Evolutionary conservation across 2,888 invertebrate genomes (phyloP), one percentile per base, ranked within the genome.

Genomic region (Chorisops tibialis): DNA sequence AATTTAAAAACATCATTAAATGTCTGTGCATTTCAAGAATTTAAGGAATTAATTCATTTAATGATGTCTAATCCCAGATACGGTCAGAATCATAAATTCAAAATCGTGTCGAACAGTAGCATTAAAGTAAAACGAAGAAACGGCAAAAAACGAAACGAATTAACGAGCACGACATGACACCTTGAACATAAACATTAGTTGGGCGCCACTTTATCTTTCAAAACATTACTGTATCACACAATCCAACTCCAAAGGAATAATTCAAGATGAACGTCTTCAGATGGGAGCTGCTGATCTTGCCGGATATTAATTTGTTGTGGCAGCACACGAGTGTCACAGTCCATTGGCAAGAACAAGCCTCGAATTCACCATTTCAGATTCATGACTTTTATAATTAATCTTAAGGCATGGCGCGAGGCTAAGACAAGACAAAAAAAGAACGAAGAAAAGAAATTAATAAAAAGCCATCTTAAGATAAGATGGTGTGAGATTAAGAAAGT

Each of bases 401-500:
- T 54, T 41, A 12, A n/a, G 18, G 24, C 39, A 41, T 22, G 41
- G 24, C 22, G 21, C 22, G n/a, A 37, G 38, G 19, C 51, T 52
- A 52, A n/a, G 38, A n/a, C n/a, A n/a, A n/a, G n/a, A n/a, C n/a
- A n/a, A n/a, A n/a, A n/a, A n/a, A n/a, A n/a, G n/a, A n/a, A n/a
- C n/a, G n/a, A n/a, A n/a, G n/a, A n/a, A 21, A 52, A 37, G 38
- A 2, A 52, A 52, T 21, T 14, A 54, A 18, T 54, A 30, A 30
- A 30, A 30, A 5, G 30, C 30, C 7, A 9, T 52, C 54, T 54
- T 54, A 39, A 39, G 54, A 41, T 41, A 14, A 41, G 54, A 54
- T 54, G 41, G 54, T 54, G 54, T 54, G 21, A 41, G 54, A 54
- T 54, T 41, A 41, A 54, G 54, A 14, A 39, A 22, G 39, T 43